Conservation (phyloP, 2,888 invertebrate species). For the Tolmerus cingulatus region DNA sequence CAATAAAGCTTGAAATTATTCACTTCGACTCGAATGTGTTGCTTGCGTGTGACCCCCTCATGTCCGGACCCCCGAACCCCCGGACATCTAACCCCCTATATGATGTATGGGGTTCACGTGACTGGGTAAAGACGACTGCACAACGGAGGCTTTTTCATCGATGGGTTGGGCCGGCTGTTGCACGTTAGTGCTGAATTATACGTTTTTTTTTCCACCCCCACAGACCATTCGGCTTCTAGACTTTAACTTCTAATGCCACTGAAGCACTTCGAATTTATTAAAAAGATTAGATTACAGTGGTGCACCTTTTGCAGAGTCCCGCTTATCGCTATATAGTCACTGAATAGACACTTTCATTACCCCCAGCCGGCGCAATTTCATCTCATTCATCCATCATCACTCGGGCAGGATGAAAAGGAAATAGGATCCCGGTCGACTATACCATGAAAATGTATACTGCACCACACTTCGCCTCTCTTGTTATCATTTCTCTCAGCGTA, state of each 20-base stretch:
- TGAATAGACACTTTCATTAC: background rate
- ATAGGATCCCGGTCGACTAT: background rate
- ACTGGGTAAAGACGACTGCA: background rate
- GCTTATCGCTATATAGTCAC: background rate
- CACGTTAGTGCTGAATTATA: background rate
- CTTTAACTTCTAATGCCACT: background rate
- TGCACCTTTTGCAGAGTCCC: background rate
- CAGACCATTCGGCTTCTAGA: background rate
- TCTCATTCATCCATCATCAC: background rate
- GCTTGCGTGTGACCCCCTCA: background rate
- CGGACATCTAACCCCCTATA: background rate
- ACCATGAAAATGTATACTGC: background rate
- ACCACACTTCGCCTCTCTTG: background rate
- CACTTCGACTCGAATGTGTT: background rate
- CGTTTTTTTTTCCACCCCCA: background rate
- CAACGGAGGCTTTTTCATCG: background rate
- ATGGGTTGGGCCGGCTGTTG: background rate
- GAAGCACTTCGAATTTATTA: background rate
- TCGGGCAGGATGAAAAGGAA: background rate
- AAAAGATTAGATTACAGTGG: background rate
- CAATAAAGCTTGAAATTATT: background rate
- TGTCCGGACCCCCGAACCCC: background rate
- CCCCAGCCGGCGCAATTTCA: background rate
- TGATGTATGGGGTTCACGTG: background rate
- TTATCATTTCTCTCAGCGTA: background rate